Conservation (phyloP, 2,797 vertebrate genomes). For the Cirrhinus molitorella region DNA sequence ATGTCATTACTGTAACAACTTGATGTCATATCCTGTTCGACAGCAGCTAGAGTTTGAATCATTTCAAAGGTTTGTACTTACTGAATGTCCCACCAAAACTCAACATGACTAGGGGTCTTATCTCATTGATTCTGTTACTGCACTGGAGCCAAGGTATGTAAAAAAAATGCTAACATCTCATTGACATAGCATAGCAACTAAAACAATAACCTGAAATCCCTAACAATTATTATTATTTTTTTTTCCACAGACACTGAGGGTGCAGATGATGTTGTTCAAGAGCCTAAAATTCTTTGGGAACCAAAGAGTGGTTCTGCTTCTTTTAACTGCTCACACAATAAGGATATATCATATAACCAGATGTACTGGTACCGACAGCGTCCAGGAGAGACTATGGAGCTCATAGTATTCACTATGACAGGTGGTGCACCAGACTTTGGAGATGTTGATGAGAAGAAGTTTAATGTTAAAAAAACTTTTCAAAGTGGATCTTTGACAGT, state of each 20-base stretch:
- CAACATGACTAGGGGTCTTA: slow-evolving; percentile 8
- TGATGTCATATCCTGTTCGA: slow-evolving; percentile 25
- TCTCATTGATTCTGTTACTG: slow-evolving; percentile 10
- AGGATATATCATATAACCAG: accelerated
- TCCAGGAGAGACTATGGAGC: slow-evolving; percentile 41
- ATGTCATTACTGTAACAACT: neutral
- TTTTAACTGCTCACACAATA: slow-evolving; percentile 66
- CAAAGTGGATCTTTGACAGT: slow-evolving; percentile 53
- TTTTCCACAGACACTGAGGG: neutral
- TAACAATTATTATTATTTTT: no score
- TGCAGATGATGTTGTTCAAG: neutral
- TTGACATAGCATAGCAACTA: no score
- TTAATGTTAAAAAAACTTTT: slow-evolving; percentile 44
- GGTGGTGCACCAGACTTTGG: neutral
- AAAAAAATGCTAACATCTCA: neutral
- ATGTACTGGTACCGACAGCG: slow-evolving; percentile 59
- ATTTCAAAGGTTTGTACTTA: neutral
- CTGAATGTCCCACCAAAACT: neutral
- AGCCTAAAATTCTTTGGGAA: slow-evolving; percentile 46
- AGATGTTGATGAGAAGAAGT: slow-evolving; percentile 9
- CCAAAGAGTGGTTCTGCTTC: slow-evolving; percentile 10
- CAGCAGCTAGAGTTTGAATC: neutral
- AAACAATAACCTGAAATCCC: neutral
- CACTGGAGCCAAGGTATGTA: slow-evolving; percentile 31
- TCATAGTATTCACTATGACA: slow-evolving; percentile 20